Base-by-base conservation (phyloP, 1,140 invertebrate species). In the Calephelis virginiensis region DNA sequence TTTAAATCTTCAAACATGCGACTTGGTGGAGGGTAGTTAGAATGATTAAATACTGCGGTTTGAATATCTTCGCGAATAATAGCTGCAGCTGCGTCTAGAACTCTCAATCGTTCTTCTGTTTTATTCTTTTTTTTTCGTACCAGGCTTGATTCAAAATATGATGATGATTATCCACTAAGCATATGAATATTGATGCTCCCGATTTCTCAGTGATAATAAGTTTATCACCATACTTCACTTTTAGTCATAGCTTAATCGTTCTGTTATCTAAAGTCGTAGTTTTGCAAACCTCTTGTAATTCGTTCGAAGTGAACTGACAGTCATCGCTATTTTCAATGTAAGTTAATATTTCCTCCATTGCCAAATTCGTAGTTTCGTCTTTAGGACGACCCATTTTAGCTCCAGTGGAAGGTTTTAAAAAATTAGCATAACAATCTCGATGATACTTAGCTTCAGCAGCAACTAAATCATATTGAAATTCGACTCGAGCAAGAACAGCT, bases 61-160 rank as follows among this genome's bases (percentile, higher is more conserved):
- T 68, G 63, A 67, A 86, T 86, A 72, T 86, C 81, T 70, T 83
- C 73, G 9, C 72, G 46, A 75, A 85, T 80, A 59, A 86, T 86
- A 56, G 63, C 73, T 69, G 76, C 83, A 40, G 81, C 80, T 59
- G 78, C 76, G 60, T 81, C 66, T 60, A 86, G 11, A 12, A 40
- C 9, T 50, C 28, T 43, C 7, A 49, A 50, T 43, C 46, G 12
- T 38, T 50, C 48, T 37, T 64, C 38, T 50, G n/a, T 40, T 64
- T 64, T 40, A 64, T 64, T 64, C n/a, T 40, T 37, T 62, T 63
- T 64, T 64, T 64, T 64, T 50, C 63, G 63, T 64, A 43, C 47
- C 70, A 73, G 43, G 75, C 76, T 69, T 76, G 45, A 63, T 59
- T 60, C 17, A 72, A 70, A 71, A 72, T 67, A 62, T 76, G 43